These are phyloP conservation scores for Ctenopoma multispine DNA, from an alignment of 2,797 vertebrate genomes.

Conservation along the genomic window DNA sequence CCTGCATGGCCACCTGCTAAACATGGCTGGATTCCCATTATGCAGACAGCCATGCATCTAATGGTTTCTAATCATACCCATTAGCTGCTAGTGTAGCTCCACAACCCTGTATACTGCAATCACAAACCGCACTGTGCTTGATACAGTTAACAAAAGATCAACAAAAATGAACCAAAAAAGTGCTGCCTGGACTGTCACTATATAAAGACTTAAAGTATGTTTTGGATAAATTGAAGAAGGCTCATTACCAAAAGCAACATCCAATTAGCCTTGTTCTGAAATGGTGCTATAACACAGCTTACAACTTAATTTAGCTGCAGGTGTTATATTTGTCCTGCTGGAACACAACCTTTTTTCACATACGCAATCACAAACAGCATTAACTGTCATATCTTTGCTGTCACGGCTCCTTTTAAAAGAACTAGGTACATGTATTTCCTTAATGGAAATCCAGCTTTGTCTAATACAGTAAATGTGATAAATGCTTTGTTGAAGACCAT, in stretches of 20 bases:
- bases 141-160: conserved; percentile 30
- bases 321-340: conserved; percentile 30
- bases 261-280: conserved; percentile 33
- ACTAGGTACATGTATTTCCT: conserved; percentile 6
- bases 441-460: conserved; percentile 29
- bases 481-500: conserved; percentile 24
- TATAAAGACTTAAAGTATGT: conserved; percentile 18
- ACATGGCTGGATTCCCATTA: conserved; percentile 81
- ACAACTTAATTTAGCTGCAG: conserved; percentile 24
- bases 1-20: conserved; percentile 82
- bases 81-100: conserved; percentile 71
- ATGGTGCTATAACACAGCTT: conserved; percentile 21
- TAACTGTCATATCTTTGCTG: conserved; percentile 21
- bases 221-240: conserved; percentile 34
- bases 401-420: conserved; percentile 11
- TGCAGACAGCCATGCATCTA: conserved; percentile 76
- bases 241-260: conserved; percentile 47
- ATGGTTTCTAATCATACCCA: conserved; percentile 79
- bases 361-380: conserved; percentile 31
- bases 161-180: conserved; percentile 26
- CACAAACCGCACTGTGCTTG: conserved; percentile 27
- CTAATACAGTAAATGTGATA: conserved; percentile 8
- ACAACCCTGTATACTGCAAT: conserved; percentile 37
- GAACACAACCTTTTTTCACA: conserved; percentile 31
- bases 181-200: conserved; percentile 16